A percentile compares a stretch with the other conserved stretches of the same genome.
These are phyloP conservation scores for Meandrusa payeni DNA, from an alignment of 2,888 invertebrate species.

Conservation along the genomic window DNA sequence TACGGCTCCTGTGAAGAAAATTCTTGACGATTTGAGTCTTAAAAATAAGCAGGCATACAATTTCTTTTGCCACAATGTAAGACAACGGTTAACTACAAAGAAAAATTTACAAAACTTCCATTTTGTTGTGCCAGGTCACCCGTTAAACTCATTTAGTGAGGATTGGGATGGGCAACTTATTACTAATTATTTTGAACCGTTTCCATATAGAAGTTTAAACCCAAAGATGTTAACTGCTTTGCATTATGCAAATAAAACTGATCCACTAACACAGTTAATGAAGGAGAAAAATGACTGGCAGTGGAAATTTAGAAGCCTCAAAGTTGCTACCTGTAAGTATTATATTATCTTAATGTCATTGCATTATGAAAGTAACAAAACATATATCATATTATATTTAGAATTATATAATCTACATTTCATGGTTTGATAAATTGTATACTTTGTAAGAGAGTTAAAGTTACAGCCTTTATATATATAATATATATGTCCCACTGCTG, in stretches of 20 bases:
- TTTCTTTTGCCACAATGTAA: constrained; percentile 44
- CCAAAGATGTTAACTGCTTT: constrained; percentile 55
- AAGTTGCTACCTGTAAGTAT: constrained; percentile 40
- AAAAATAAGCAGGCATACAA: constrained; percentile 44
- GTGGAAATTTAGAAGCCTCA: constrained; percentile 28
- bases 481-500: too few species aligned
- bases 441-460: too few species aligned
- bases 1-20: constrained; percentile 46
- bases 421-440: too few species aligned
- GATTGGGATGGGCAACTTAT: constrained; percentile 63
- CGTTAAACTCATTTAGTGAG: constrained; percentile 49
- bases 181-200: constrained; percentile 55
- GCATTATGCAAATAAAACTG: constrained; percentile 41
- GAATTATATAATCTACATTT: too few species aligned
- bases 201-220: constrained; percentile 52
- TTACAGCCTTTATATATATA: too few species aligned
- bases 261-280: constrained; percentile 55
- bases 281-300: constrained; percentile 54
- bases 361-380: too few species aligned
- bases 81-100: constrained; percentile 36
- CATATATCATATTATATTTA: too few species aligned
- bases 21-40: constrained; percentile 44
- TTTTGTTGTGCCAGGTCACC: constrained; percentile 47
- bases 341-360: too few species aligned
- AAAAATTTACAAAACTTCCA: constrained; percentile 36